Evolutionary conservation across 2,888 invertebrate genomes (phyloP), one percentile per base, ranked within the genome.

Genomic region (Tachina lurida): DNA sequence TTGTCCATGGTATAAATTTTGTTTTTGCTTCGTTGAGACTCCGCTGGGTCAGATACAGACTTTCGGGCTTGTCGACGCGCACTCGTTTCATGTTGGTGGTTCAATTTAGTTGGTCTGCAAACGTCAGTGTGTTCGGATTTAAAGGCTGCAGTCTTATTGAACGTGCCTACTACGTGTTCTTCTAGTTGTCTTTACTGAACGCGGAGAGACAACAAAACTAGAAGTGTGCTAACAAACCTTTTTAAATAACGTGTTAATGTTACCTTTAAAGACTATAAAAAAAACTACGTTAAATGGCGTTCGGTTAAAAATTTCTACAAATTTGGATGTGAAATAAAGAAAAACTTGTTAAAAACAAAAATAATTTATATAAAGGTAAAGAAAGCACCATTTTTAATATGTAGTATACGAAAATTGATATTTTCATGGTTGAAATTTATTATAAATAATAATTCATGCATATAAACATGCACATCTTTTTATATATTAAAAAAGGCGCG

Each of bases 21-120:
- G 75, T 78, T 76, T 86, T 83, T 74, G 71, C 76, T 84, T 84
- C 85, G 86, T 79, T 87, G 87, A 86, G 87, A 87, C 86, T 87
- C 87, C 87, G 87, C 87, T 87, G 87, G 84, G 76, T 75, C 70
- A 81, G 87, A 83, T 68, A 83, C 82, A 65, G 63, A 74, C 65
- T 86, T 84, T 86, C 86, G 84, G 86, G 75, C 86, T 86, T 62
- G 82, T 82, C 58, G 82, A 79, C 82, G 86, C 83, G 83, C 76
- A 86, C 80, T 85, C 84, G 84, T 82, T 85, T 81, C 73, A 83
- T 78, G 68, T 84, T 87, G 62, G 81, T 86, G 87, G 81, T 84
- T 81, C 73, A 73, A 49, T 82, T 87, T 63, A 87, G 88, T 87
- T 84, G 83, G 77, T 73, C 83, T 80, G 82, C 76, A 84, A 82